Evolutionary conservation across 2,797 vertebrate genomes (phyloP), one percentile per base, ranked within the genome.

Genomic region (Lithobates pipiens): DNA sequence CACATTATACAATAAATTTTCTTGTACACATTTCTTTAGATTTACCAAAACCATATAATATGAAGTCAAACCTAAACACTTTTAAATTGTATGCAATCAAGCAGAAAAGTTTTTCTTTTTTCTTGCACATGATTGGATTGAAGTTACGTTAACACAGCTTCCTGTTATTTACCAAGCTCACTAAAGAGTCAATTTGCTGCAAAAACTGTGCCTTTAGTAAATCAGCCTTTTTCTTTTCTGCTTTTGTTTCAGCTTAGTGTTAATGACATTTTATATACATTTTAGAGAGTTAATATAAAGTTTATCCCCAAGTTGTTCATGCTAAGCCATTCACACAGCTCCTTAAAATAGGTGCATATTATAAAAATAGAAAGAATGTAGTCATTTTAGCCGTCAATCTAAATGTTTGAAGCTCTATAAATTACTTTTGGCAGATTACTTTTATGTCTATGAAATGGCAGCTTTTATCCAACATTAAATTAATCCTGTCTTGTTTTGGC

Each of bases 401-500:
- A 54, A 2, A 18, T 54, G 36, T 70, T 70, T 34, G 16, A 2
- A 5, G 13, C n/a, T 70, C 23, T 70, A 36, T 5, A 70, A 70
- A 36, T 8, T 2, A 36, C 8, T 36, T 54, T 54, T 16, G 50
- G 16, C 16, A 23, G 16, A 18, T 70, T 34, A 70, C 18, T 36
- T 16, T 21, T 21, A 36, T 71, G 5, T 71, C 32, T 36, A 15
- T 39, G 32, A 39, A 71, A 39, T 23, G 16, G 39, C 32, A 71
- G 21, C 18, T 34, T 21, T 34, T 70, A 10, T 32, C 44, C 13
- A 46, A 46, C 39, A 39, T 39, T 39, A 9, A 39, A 39, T 39
- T 1, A 44, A 80, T n/a, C 21, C 18, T n/a, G 67, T 34, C 77
- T 80, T 80, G 78, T 80, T 80, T 71, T 36, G 44, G 44, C 50